Evolutionary conservation across 2,888 invertebrate genomes (phyloP).

Genomic region (Rhodophaea formosa): DNA sequence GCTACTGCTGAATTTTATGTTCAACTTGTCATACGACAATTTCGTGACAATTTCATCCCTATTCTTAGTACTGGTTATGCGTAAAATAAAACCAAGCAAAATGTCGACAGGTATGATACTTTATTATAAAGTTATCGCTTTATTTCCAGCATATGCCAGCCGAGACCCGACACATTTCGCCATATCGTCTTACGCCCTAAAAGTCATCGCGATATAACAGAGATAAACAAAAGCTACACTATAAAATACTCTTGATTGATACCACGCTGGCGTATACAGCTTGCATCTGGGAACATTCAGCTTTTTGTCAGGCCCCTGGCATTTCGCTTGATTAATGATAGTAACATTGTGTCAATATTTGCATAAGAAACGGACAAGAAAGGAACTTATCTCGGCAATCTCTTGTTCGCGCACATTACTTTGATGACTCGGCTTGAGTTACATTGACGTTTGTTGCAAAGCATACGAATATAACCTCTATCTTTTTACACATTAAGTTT

Average conservation of each 20-base stretch:
- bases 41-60: too few species aligned
- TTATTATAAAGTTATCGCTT: constrained; percentile 4
- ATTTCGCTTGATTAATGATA: constrained; percentile 74
- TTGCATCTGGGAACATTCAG: constrained; percentile 46
- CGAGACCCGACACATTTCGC: constrained; percentile 6
- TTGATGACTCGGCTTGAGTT: constrained; percentile 62
- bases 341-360: constrained; percentile 77
- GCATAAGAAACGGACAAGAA: constrained; percentile 77
- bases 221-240: constrained; percentile 24
- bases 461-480: constrained; percentile 39
- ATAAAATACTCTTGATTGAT: constrained; percentile 48
- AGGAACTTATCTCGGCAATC: constrained; percentile 71
- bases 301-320: constrained; percentile 54
- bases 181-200: constrained; percentile 12
- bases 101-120: neutral
- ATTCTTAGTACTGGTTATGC: too few species aligned
- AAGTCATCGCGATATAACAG: constrained; percentile 12
- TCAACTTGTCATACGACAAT: too few species aligned
- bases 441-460: constrained; percentile 28
- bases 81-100: neutral
- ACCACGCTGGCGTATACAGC: constrained; percentile 41
- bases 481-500: constrained; percentile 28
- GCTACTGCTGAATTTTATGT: too few species aligned
- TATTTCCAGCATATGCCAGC: neutral
- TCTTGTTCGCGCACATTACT: constrained; percentile 54